Conservation (phyloP, 2,797 vertebrate genomes). For the Adrianichthys oophorus region DNA sequence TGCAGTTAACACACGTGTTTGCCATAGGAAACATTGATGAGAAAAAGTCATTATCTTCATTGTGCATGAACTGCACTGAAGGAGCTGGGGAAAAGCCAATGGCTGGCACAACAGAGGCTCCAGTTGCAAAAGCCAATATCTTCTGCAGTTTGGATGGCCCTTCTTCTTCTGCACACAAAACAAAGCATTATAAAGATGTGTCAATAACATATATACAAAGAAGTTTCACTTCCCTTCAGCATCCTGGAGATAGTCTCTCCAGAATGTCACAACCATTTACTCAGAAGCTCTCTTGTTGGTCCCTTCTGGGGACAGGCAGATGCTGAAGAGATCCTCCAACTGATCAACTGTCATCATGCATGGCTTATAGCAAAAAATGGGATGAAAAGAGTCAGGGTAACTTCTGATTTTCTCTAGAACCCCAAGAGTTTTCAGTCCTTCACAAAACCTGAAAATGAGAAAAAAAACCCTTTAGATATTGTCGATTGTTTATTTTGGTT, state of each 20-base stretch:
- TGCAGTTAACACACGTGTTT: not conserved
- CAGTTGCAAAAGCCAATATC: conserved; percentile 4
- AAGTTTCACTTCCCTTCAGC: too few species aligned
- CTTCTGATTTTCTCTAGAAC: too few species aligned
- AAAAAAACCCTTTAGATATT: not conserved
- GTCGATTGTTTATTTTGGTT: not conserved
- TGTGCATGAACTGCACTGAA: not conserved
- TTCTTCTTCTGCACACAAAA: too few species aligned
- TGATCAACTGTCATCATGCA: too few species aligned
- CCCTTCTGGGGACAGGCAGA: conserved; percentile 6
- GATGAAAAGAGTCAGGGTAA: too few species aligned
- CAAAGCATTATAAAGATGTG: too few species aligned
- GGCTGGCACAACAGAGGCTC: not conserved
- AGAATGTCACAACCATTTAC: too few species aligned
- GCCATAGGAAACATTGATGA: not conserved
- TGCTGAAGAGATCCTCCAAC: conserved; percentile 19
- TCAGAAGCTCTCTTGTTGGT: too few species aligned
- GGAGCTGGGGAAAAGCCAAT: not conserved
- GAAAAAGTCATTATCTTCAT: not conserved
- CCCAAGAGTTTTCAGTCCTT: conserved; percentile 4
- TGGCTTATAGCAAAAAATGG: too few species aligned
- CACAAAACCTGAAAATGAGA: not conserved
- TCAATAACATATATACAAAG: too few species aligned
- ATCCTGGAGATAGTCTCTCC: too few species aligned
- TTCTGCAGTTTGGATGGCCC: conserved; percentile 1